Conservation (phyloP, 2,113 vertebrate species). For the Plotosus lineatus region DNA sequence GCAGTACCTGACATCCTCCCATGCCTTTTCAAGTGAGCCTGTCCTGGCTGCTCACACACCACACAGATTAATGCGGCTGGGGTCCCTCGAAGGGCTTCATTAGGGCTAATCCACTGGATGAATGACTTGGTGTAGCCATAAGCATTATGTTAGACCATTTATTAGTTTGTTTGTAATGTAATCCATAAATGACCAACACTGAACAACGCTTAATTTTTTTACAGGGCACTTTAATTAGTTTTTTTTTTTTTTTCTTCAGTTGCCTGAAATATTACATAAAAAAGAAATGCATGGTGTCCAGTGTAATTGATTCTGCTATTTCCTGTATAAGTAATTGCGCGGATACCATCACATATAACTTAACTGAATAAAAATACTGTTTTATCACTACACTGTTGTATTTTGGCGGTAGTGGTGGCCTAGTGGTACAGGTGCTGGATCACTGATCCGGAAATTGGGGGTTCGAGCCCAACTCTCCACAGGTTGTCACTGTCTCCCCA, state of each 20-base stretch:
- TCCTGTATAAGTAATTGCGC: not conserved
- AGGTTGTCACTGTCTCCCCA: no score
- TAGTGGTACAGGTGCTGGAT: no score
- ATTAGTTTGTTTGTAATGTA: slow-evolving; percentile 18
- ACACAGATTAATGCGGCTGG: slow-evolving; percentile 74
- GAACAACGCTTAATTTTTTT: not conserved
- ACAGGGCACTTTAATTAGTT: not conserved
- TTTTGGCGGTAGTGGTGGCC: no score
- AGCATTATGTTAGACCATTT: slow-evolving; percentile 48
- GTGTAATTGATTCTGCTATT: slow-evolving; percentile 6
- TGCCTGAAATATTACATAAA: not conserved
- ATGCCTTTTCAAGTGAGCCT: slow-evolving; percentile 63
- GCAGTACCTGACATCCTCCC: slow-evolving; percentile 58
- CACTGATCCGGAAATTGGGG: no score
- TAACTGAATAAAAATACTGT: not conserved
- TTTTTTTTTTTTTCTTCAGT: not conserved
- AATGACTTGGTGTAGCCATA: slow-evolving; percentile 47
- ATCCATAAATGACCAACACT: not conserved
- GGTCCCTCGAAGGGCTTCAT: slow-evolving; percentile 71
- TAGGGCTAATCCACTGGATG: slow-evolving; percentile 66
- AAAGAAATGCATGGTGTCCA: not conserved
- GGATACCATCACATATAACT: not conserved
- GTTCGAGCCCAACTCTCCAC: no score
- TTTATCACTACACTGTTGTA: not conserved
- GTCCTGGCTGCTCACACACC: slow-evolving; percentile 69